Base-by-base conservation (phyloP, 2,888 invertebrate genomes). In the Meteorus cinctellus region DNA sequence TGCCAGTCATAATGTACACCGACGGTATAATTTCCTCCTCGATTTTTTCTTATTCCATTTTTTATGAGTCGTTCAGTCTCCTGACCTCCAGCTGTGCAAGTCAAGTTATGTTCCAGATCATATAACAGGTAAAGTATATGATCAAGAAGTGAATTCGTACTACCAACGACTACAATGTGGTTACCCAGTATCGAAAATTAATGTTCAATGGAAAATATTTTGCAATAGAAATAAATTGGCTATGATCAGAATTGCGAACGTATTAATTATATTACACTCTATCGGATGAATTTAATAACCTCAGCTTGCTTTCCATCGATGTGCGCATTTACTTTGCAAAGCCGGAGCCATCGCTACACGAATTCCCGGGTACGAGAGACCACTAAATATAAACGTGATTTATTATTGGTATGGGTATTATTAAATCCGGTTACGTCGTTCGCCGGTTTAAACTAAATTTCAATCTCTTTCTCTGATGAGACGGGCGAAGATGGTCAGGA, bases 371-470 rank as follows among this genome's bases (percentile, higher is more conserved):
- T 76, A 67, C 78, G 76, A 76, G 76, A 76, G 75, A 66, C 77
- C 79, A 82, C 82, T 86, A 85, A 86, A 85, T 85, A 85, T 82
- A 84, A 86, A 86, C 82, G 79, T 83, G 84, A 87, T 87, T 87
- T 86, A 87, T 86, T 85, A 86, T 85, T 82, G 84, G 82, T 81
- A 83, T 78, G 82, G 83, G 83, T 86, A 86, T 85, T 87, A 87
- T 86, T 85, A 85, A 87, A 87, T 86, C 82, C 83, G 83, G 86
- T 86, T 85, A 86, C 84, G 82, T 83, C 83, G 83, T 84, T 84
- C 81, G 82, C 81, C 75, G 77, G 82, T 79, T 82, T 78, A 77
- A 86, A 83, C 84, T 81, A 84, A 87, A 83, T 87, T 87, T 85
- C 81, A 84, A 86, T 84, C 83, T 81, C 80, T 80, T 82, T 76